Base-by-base conservation (phyloP, 2,797 vertebrate species). In the Pempheris klunzingeri region DNA sequence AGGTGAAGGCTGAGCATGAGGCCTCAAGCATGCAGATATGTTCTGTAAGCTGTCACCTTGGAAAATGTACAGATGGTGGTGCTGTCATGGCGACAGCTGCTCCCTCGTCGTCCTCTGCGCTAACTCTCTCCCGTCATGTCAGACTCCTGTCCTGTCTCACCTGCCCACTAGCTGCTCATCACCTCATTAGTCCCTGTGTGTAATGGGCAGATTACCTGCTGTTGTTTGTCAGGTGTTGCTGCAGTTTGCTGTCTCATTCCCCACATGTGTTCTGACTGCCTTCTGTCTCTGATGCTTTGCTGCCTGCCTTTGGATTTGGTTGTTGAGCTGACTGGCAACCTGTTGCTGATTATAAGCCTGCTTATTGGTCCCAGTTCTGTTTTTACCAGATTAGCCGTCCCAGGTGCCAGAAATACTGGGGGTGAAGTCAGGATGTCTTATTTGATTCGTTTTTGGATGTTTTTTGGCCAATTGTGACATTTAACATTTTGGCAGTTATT, bases 51-150 rank as follows among this genome's bases (percentile, higher is more conserved):
- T 43, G 52, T 64, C 64, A 36, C 50, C 46, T 50, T 9, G 41
- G 43, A 30, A 46, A 49, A 44, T 4, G 26, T 67, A 10, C 74
- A 74, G 62, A 58, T 61, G 34, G 62, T 47, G 1, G 17, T 1
- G 62, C 71, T 76, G 72, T 71, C 70, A 71, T 52, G 39, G 71
- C 47, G n/a, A 74, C 70, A 60, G 62, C 54, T 53, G 46, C 60
- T 69, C 26, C 41, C 32, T 4, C 18, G 7, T 60, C 43, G 49
- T 38, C 65, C 4, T 15, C 55, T 15, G n/a, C 7, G 36, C 38
- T 7, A 32, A n/a, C 55, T 22, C 24, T 44, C 26, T 47, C 63
- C 30, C 24, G 30, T 55, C 43, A 13, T 20, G 58, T 53, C 47
- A 17, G 53, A 9, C 46, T 50, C 28, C 54, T 8, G 22, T 43